Conservation (phyloP, 2,113 vertebrate species). For the Cygnus atratus region DNA sequence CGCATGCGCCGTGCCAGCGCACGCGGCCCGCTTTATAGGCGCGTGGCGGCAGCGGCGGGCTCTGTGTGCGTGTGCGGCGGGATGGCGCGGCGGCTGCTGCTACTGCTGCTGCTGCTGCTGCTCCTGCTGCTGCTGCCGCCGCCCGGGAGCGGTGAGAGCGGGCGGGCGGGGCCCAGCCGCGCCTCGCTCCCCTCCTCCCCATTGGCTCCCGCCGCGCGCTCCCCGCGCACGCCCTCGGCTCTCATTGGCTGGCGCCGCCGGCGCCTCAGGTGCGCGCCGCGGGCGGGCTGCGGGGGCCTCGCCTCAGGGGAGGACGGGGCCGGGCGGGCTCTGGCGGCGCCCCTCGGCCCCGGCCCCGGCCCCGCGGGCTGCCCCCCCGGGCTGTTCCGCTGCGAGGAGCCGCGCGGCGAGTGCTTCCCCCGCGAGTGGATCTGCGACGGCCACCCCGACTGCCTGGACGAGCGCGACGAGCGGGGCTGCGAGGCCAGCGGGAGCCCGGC, state of each 20-base stretch:
- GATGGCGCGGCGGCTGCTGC: background rate
- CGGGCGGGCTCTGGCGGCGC: too few species aligned
- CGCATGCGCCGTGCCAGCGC: background rate
- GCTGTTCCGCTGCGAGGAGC: background rate
- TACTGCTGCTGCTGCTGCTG: too few species aligned
- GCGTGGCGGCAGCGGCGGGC: background rate
- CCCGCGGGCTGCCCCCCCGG: background rate
- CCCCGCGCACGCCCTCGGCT: background rate
- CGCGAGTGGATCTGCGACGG: slow-evolving; percentile 13
- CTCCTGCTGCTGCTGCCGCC: too few species aligned
- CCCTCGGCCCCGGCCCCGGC: too few species aligned
- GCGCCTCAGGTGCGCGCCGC: background rate
- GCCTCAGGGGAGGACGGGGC: too few species aligned
- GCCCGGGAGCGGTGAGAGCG: background rate
- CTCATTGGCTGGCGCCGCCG: background rate
- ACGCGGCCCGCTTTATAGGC: background rate
- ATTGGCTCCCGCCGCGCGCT: background rate
- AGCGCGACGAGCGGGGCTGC: background rate
- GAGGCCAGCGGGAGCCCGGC: background rate
- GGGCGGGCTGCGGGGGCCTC: background rate
- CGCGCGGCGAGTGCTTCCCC: background rate
- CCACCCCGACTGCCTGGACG: slow-evolving; percentile 31
- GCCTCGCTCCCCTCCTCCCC: rapidly evolving
- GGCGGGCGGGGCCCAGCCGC: background rate
- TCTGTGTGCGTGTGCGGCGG: rapidly evolving